Percentiles rank a stretch among this genome's conserved stretches.
phyloP scores from a whole-genome alignment of 2,113 vertebrate species.

The Pipa parva region DNA sequence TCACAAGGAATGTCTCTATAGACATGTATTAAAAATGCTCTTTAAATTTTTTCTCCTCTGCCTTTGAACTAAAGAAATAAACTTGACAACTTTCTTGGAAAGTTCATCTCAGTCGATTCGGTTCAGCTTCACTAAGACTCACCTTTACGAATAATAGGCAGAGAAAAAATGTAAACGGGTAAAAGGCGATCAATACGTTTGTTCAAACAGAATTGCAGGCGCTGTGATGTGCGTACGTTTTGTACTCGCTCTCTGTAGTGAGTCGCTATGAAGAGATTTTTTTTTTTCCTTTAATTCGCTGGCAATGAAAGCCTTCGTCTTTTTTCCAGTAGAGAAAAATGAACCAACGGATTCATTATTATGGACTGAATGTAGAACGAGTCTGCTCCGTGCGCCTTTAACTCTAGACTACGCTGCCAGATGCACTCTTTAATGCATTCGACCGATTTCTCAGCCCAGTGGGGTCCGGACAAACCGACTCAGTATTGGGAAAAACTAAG shows the following conservation, averaged over 20 bases:
- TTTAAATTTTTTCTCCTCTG: constrained; percentile 79
- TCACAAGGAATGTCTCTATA: constrained; percentile 63
- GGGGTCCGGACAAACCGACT: not conserved
- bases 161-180: constrained; percentile 79
- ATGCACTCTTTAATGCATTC: no score
- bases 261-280: constrained; percentile 75
- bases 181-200: constrained; percentile 83
- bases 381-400: not conserved
- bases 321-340: constrained; percentile 59
- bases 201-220: constrained; percentile 93
- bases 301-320: constrained; percentile 65
- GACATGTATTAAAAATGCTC: constrained; percentile 89
- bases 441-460: not conserved
- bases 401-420: no score
- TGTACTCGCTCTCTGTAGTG: constrained; percentile 83
- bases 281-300: constrained; percentile 60
- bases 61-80: constrained; percentile 91
- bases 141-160: constrained; percentile 86
- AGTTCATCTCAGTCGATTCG: constrained; percentile 76
- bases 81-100: constrained; percentile 77
- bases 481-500: no score
- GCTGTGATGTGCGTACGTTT: constrained; percentile 78
- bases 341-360: constrained; percentile 48
- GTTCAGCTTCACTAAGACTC: constrained; percentile 76
- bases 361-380: not conserved